phyloP scores from a whole-genome alignment of 2,797 vertebrate genomes.

The Onychomys torridus region DNA sequence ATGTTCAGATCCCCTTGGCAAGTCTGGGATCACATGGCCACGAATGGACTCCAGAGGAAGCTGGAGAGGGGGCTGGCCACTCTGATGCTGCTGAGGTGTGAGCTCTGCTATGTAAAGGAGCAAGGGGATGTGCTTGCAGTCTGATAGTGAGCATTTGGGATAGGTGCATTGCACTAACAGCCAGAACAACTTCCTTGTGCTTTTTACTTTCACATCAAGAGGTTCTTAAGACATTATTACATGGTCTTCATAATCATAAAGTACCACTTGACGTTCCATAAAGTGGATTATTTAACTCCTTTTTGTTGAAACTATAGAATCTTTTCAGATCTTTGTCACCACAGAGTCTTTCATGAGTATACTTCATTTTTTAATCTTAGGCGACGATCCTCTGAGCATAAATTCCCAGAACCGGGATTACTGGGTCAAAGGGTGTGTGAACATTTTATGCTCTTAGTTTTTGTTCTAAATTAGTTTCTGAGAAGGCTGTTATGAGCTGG shows the following conservation, averaged over 20 bases:
- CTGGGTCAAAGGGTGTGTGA: constrained; percentile 79
- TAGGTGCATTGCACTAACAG: neutral
- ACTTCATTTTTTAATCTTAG: constrained; percentile 12
- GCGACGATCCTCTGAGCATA: constrained; percentile 61
- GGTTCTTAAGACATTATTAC: neutral
- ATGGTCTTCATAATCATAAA: constrained; percentile 33
- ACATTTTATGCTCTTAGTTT: constrained; percentile 69
- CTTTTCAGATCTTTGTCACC: constrained; percentile 24
- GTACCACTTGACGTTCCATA: neutral
- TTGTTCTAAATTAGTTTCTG: constrained; percentile 75
- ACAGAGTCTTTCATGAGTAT: constrained; percentile 51
- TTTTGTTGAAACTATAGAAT: constrained; percentile 4
- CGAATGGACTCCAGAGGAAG: neutral
- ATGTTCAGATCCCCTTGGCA: neutral
- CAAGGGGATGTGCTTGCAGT: neutral
- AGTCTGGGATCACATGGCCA: neutral
- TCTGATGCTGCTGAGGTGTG: neutral
- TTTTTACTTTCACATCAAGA: constrained; percentile 33
- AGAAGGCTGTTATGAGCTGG: constrained; percentile 67
- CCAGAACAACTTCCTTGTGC: neutral
- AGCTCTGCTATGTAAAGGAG: neutral
- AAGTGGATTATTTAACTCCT: neutral
- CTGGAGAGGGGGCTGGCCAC: neutral
- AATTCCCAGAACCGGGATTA: constrained; percentile 69
- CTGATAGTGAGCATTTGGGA: neutral